Evolutionary conservation across 2,888 invertebrate species (phyloP).

Genomic region (Synanthedon tipuliformis): DNA sequence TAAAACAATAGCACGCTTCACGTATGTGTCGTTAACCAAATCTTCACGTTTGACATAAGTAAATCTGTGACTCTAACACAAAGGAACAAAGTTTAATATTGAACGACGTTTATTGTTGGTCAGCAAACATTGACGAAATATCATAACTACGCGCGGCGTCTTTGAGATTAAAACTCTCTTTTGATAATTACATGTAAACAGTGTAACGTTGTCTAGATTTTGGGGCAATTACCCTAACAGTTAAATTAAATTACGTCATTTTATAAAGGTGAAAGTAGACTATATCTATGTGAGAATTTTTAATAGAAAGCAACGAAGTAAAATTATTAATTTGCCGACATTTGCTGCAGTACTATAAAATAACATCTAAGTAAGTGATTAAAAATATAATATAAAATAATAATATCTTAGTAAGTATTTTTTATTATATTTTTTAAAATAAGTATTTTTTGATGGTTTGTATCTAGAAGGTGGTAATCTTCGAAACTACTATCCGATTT

Average conservation of each 20-base stretch:
- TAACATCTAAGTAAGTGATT: no score
- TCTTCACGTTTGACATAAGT: background rate
- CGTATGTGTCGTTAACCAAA: constrained; percentile 27
- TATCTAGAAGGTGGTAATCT: no score
- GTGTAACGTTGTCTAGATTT: constrained; percentile 37
- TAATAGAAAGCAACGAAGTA: no score
- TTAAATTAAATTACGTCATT: background rate
- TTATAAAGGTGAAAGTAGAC: background rate
- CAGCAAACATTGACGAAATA: constrained; percentile 49
- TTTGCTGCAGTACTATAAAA: no score
- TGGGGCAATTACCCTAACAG: constrained; percentile 12
- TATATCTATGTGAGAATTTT: no score
- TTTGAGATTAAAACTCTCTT: constrained; percentile 56
- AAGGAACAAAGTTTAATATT: constrained; percentile 18
- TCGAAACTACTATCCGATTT: no score
- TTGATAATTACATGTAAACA: constrained; percentile 58
- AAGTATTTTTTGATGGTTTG: no score
- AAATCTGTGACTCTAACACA: constrained; percentile 7
- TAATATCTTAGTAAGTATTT: no score
- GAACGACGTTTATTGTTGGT: constrained; percentile 14
- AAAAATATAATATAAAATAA: no score
- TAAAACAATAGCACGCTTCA: constrained; percentile 59
- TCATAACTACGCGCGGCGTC: constrained; percentile 42
- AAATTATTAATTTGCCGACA: no score
- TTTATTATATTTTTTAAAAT: no score